A percentile compares a stretch with the other conserved stretches of the same genome.
These are phyloP conservation scores for Notolepis coatsorum DNA, from an alignment of 2,797 vertebrate genomes.

Conservation along the genomic window DNA sequence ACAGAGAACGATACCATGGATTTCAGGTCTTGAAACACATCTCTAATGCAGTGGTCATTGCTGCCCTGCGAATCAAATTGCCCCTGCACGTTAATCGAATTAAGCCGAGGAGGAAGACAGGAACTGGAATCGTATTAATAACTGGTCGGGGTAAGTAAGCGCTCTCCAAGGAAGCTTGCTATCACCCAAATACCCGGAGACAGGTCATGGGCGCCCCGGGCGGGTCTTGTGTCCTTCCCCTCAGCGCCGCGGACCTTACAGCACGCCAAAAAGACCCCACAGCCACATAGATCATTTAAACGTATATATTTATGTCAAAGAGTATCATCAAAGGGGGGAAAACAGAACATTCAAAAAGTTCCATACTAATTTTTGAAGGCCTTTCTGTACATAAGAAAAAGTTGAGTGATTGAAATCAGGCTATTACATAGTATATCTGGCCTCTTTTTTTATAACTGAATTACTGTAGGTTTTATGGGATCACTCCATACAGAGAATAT, in stretches of 20 bases:
- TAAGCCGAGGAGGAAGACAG: slow-evolving; percentile 80
- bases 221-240: slow-evolving; percentile 74
- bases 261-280: slow-evolving; percentile 68
- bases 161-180: slow-evolving; percentile 69
- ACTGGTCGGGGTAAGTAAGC: slow-evolving; percentile 74
- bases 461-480: too few relatives aligned
- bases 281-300: slow-evolving; percentile 47
- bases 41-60: not conserved
- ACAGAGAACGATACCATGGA: too few relatives aligned
- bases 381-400: not conserved
- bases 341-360: slow-evolving; percentile 40
- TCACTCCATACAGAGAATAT: too few relatives aligned
- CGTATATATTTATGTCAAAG: slow-evolving; percentile 30
- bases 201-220: slow-evolving; percentile 82
- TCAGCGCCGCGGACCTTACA: slow-evolving; percentile 63
- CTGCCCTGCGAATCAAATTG: slow-evolving; percentile 49
- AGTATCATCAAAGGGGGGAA: slow-evolving; percentile 34
- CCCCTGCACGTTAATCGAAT: slow-evolving; percentile 64
- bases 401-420: not conserved
- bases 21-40: too few relatives aligned
- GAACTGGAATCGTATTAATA: slow-evolving; percentile 89
- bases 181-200: slow-evolving; percentile 84
- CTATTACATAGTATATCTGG: too few relatives aligned
- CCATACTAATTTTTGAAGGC: slow-evolving; percentile 38
- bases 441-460: too few relatives aligned